Percentiles rank a stretch among this genome's conserved stretches.
Conservation (phyloP, 2,888 invertebrate species). For the Ophion costatus region DNA sequence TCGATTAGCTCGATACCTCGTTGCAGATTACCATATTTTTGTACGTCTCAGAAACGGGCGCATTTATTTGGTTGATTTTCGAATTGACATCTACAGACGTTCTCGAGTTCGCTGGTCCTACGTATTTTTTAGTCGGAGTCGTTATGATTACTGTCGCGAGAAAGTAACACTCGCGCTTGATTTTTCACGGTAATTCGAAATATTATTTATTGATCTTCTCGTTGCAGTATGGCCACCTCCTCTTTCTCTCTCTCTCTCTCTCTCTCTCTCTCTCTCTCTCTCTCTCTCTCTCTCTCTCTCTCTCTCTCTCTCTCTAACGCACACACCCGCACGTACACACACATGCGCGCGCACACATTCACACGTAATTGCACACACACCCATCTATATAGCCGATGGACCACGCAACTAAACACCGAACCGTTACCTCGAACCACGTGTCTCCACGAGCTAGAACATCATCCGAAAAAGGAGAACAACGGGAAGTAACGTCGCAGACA, state of each 20-base stretch:
- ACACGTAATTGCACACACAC: constrained; percentile 12
- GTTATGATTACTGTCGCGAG: neutral
- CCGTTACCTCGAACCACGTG: constrained; percentile 32
- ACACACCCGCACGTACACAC: constrained; percentile 17
- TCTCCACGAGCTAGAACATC: constrained; percentile 70
- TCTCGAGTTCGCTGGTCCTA: constrained; percentile 30
- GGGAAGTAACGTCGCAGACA: constrained; percentile 75
- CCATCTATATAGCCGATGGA: constrained; percentile 24
- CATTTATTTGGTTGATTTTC: constrained; percentile 44
- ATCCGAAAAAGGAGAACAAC: constrained; percentile 74
- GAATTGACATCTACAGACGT: constrained; percentile 17
- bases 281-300: constrained; percentile 27
- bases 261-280: constrained; percentile 22
- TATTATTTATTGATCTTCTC: constrained; percentile 56
- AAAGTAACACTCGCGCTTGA: constrained; percentile 51
- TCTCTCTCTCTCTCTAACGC: constrained; percentile 19
- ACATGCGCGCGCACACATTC: constrained; percentile 8
- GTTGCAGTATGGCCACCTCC: neutral
- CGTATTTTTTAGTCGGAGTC: constrained; percentile 11
- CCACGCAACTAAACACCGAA: constrained; percentile 44
- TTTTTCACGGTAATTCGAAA: constrained; percentile 60
- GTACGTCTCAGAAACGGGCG: neutral
- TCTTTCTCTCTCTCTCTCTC: constrained; percentile 33
- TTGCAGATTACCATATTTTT: neutral
- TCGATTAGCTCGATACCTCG: neutral